These are phyloP conservation scores for Perodicticus potto DNA, from an alignment of 2,797 vertebrate genomes.

Conservation along the genomic window DNA sequence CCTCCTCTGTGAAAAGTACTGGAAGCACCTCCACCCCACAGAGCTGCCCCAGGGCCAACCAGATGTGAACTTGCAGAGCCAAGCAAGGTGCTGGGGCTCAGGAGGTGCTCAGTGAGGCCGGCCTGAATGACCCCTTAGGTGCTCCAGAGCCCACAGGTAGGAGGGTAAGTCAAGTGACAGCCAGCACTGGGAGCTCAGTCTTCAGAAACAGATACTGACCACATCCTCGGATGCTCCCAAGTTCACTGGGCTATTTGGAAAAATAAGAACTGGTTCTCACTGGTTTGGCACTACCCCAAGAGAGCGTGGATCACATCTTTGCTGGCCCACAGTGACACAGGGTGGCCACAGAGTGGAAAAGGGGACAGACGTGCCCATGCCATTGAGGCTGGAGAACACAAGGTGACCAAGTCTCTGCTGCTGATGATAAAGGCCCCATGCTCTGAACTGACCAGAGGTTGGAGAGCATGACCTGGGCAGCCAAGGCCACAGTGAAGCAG, in stretches of 20 bases:
- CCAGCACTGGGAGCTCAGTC: neutral
- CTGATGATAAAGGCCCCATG: neutral
- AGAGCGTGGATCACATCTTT: fast-evolving
- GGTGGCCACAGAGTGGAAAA: neutral
- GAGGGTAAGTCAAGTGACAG: neutral
- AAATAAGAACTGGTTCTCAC: fast-evolving
- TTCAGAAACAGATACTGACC: neutral
- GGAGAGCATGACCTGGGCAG: fast-evolving
- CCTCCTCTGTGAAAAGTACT: neutral
- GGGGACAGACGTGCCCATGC: neutral
- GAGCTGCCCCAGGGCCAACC: fast-evolving
- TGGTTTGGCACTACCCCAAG: fast-evolving
- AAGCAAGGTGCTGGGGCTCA: neutral
- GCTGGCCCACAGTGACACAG: neutral
- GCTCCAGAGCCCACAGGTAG: no score
- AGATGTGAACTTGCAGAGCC: fast-evolving
- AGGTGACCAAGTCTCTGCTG: neutral
- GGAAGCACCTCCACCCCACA: fast-evolving
- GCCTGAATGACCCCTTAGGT: neutral
- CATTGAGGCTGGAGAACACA: neutral
- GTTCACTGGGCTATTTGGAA: neutral
- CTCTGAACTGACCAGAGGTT: no score
- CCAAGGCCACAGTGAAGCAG: fast-evolving
- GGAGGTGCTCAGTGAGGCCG: fast-evolving
- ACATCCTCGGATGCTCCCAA: fast-evolving